Evolutionary conservation across 2,797 vertebrate genomes (phyloP), one percentile per base, ranked within the genome.

Genomic region (Clarias laeviceps): DNA sequence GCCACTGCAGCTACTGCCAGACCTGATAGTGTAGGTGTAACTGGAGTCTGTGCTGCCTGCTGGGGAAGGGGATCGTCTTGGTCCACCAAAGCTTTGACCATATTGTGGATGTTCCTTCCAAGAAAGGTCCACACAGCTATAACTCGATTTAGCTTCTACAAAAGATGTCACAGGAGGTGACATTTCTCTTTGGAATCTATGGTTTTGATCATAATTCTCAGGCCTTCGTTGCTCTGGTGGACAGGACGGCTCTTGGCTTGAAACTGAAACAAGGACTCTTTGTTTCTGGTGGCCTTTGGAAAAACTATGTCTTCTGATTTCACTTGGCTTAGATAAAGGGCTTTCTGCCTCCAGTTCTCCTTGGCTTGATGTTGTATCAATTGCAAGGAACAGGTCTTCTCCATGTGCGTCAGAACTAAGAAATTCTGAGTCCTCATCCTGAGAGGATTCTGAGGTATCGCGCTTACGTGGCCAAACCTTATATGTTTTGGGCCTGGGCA

Each of bases 11-110:
- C 93, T 93, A 18, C 91, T 88, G 50, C 94, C 91, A 32, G 93
- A 92, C 73, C 93, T 93, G 34, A 96, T 90, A 1, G 94, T 94
- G 78, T 95, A 96, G 1, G 95, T 96, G 73, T 94, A 95, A 88
- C 91, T 95, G 12, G 95, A 96, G 79, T 95, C 94, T 15, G 94
- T 90, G 89, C 95, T 96, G 85, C 95, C 95, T 32, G 93, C 81
- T 17, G 94, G 94, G 20, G 95, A 96, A 15, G 91, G 88, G 11
- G 94, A 90, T 80, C 93, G 91, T 4, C 91, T 93, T 0, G 91
- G 72, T 61, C 94, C 93, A 85, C 93, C 93, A 0, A 93, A 93
- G 32, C 92, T 93, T 50, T 92, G 88, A 78, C 84, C 87, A 32
- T 93, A 94, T 18, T 90, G 91, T 61, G 92, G 83, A 56, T 88